A percentile compares a stretch with the other conserved stretches of the same genome.
phyloP scores from a whole-genome alignment of 2,797 vertebrate genomes.

The Phoxinus dragarum region DNA sequence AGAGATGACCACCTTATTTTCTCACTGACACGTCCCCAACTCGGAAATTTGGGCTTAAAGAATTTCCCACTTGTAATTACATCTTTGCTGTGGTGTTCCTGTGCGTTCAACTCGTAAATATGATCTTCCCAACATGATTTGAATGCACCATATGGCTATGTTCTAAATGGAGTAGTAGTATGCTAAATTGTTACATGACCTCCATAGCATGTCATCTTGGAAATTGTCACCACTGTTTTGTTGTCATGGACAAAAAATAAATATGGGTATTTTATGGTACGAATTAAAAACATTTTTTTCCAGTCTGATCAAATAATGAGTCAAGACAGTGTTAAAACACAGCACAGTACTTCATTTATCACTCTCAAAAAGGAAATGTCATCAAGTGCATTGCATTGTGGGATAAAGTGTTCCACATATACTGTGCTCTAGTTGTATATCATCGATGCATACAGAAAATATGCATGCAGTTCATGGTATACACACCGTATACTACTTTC shows the following conservation, averaged over 20 bases:
- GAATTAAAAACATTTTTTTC: not conserved
- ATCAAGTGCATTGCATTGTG: not conserved
- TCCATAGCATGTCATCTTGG: not conserved
- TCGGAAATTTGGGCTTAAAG: not conserved
- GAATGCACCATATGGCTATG: not conserved
- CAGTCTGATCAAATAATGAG: not conserved
- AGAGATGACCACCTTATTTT: not conserved
- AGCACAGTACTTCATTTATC: not conserved
- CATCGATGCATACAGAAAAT: not conserved
- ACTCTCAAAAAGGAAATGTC: not conserved
- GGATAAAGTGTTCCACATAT: not conserved
- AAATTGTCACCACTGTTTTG: not conserved
- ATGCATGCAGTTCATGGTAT: not conserved
- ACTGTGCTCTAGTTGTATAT: not conserved
- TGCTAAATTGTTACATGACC: not conserved
- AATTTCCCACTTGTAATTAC: not conserved
- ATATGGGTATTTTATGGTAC: not conserved
- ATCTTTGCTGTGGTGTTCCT: not conserved
- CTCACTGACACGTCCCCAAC: not conserved
- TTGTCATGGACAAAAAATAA: not conserved
- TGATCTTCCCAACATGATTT: not conserved
- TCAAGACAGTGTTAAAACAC: not conserved
- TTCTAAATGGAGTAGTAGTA: not conserved
- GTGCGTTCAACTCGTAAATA: not conserved
- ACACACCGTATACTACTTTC: not conserved